Evolutionary conservation across 2,797 vertebrate genomes (phyloP).

Genomic region (Scolopax rusticola): DNA sequence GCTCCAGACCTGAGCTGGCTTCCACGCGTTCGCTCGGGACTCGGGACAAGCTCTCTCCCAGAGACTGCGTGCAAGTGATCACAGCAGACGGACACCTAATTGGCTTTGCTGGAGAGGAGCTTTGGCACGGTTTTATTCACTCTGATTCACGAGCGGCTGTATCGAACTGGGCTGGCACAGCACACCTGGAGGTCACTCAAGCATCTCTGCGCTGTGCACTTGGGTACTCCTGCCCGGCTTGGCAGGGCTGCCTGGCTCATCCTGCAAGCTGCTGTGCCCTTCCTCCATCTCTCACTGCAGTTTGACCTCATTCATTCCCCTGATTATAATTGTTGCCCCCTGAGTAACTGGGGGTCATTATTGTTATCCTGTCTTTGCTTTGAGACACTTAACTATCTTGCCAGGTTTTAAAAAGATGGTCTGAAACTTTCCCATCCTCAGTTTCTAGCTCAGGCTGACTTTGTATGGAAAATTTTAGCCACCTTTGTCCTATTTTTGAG

Average conservation of each 20-base stretch:
- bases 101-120: constrained; percentile 9
- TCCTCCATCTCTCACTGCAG: rapidly evolving
- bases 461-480: not conserved
- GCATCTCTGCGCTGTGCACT: not conserved
- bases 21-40: not conserved
- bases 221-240: constrained; percentile 14
- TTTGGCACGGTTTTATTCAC: not conserved
- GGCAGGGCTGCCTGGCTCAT: not conserved
- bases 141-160: not conserved
- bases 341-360: not conserved
- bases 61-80: not conserved
- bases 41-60: not conserved
- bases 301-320: rapidly evolving
- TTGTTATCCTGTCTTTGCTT: not conserved
- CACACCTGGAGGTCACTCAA: not conserved
- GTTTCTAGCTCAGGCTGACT: not conserved
- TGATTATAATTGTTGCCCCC: not conserved
- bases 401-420: not conserved
- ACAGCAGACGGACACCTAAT: not conserved
- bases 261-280: rapidly evolving
- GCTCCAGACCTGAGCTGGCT: not conserved
- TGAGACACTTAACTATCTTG: not conserved
- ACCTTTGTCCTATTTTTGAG: not conserved
- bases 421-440: not conserved
- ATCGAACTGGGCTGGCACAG: constrained; percentile 24